A percentile compares a stretch with the other conserved stretches of the same genome.
Conservation (phyloP, 2,113 vertebrate species). For the Microtus pennsylvanicus region DNA sequence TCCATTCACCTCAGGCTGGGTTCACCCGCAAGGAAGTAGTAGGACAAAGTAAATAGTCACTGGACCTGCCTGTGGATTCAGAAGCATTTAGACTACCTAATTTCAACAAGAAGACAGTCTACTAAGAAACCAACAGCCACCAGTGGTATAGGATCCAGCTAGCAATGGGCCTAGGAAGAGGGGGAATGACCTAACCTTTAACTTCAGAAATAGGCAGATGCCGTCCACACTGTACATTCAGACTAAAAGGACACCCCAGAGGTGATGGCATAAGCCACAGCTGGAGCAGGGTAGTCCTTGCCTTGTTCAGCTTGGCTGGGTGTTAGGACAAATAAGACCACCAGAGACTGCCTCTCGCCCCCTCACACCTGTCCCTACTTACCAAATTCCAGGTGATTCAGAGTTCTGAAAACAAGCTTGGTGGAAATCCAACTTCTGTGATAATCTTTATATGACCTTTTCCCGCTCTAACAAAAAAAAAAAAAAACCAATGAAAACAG, state of each 20-base stretch:
- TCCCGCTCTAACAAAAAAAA: not conserved
- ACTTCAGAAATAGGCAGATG: not conserved
- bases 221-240: not conserved
- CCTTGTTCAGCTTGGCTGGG: not conserved
- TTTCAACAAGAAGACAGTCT: not conserved
- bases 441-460: constrained; percentile 21
- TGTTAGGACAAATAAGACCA: not conserved
- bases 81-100: not conserved
- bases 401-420: constrained; percentile 23
- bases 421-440: constrained; percentile 46
- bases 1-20: not conserved
- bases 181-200: not conserved
- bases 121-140: not conserved
- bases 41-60: not conserved
- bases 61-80: not conserved
- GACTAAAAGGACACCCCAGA: not conserved
- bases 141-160: not conserved
- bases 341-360: not conserved
- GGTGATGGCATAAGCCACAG: not conserved
- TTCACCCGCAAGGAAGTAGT: constrained; percentile 31
- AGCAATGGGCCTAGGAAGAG: not conserved
- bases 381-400: constrained; percentile 35
- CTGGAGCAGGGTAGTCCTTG: not conserved
- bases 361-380: not conserved
- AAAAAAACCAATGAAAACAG: constrained; percentile 22